Evolutionary conservation across 1,140 invertebrate species (phyloP).

Genomic region (Drosophila cardini): DNA sequence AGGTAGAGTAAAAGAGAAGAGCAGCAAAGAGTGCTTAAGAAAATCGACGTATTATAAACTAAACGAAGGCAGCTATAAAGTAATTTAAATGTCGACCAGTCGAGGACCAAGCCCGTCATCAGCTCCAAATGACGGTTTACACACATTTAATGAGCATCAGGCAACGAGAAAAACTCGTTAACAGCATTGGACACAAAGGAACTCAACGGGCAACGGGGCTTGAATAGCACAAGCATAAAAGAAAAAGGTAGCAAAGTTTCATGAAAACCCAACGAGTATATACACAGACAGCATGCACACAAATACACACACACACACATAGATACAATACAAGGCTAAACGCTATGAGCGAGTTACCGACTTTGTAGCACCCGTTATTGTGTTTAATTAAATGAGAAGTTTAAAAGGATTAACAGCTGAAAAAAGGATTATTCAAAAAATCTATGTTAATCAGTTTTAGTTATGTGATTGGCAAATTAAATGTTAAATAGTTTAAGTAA

Average conservation of each 20-base stretch:
- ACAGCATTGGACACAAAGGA: slow-evolving; percentile 46
- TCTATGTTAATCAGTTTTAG: too few species aligned
- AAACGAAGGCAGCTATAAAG: slow-evolving; percentile 76
- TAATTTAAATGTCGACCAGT: slow-evolving; percentile 64
- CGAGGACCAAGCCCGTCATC: slow-evolving; percentile 9
- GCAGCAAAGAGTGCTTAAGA: slow-evolving; percentile 26
- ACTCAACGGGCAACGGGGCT: slow-evolving; percentile 3
- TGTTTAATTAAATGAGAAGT: too few species aligned
- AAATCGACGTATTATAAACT: slow-evolving; percentile 66
- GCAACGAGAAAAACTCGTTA: slow-evolving; percentile 64
- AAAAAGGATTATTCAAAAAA: too few species aligned
- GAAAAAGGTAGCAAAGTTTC: slow-evolving; percentile 62
- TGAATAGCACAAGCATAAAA: slow-evolving; percentile 38
- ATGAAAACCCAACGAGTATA: slow-evolving; percentile 19
- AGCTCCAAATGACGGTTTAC: slow-evolving; percentile 42
- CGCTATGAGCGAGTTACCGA: too few species aligned
- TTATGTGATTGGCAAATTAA: too few species aligned
- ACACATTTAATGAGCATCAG: slow-evolving; percentile 56
- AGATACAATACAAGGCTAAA: neutral
- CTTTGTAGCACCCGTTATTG: too few species aligned
- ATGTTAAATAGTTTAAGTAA: too few species aligned
- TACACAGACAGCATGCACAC: neutral
- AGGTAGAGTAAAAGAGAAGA: slow-evolving; percentile 10
- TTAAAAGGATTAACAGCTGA: too few species aligned
- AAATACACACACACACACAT: neutral